Conservation (phyloP, 1,140 invertebrate genomes). For the Sweltsa coloradensis region DNA sequence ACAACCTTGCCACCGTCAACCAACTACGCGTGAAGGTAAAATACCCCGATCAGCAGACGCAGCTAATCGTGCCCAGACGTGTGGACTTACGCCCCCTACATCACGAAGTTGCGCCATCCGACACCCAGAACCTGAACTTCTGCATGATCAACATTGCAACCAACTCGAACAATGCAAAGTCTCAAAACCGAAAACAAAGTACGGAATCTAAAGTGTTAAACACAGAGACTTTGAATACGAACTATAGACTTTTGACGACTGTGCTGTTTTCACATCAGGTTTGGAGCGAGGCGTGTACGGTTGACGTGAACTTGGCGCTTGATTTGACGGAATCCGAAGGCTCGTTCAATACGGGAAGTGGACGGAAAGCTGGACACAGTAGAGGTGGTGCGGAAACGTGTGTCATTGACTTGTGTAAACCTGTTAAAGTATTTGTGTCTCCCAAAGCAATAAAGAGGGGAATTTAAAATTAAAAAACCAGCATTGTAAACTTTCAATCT, state of each 20-base stretch:
- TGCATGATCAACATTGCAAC: too few relatives aligned
- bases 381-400: constrained; percentile 43
- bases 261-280: constrained; percentile 81
- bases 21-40: constrained; percentile 71
- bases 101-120: background rate
- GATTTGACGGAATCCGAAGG: constrained; percentile 54
- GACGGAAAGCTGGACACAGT: constrained; percentile 37
- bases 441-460: constrained; percentile 79
- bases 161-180: too few relatives aligned
- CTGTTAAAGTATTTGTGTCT: constrained; percentile 77
- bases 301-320: constrained; percentile 74
- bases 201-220: too few relatives aligned
- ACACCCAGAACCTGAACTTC: constrained; percentile 5
- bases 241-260: constrained; percentile 69
- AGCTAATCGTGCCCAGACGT: constrained; percentile 63
- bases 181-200: too few relatives aligned
- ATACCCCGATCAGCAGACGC: constrained; percentile 83
- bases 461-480: constrained; percentile 45
- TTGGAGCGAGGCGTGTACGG: constrained; percentile 78
- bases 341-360: constrained; percentile 25
- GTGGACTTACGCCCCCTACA: constrained; percentile 45
- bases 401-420: constrained; percentile 75
- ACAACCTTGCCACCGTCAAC: constrained; percentile 58
- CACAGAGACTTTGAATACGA: too few relatives aligned
- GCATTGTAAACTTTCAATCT: too few relatives aligned